Conservation (phyloP, 2,888 invertebrate species). For the Conus canariensis region DNA sequence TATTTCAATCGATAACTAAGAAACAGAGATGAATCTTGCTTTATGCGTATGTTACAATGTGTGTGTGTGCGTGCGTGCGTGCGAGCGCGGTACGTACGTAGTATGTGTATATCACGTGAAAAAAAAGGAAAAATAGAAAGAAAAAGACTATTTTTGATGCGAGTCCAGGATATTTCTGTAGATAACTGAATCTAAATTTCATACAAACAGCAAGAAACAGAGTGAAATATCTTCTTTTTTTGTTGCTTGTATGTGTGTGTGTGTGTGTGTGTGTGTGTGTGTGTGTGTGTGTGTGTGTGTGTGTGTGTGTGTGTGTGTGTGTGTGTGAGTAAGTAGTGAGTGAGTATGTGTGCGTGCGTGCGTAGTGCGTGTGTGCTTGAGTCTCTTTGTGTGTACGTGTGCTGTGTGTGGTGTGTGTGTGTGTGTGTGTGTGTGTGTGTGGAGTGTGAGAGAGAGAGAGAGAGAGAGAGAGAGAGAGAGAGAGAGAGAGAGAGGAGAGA, state of each 20-base stretch:
- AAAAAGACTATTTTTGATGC: too few relatives aligned
- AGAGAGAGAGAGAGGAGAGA: too few relatives aligned
- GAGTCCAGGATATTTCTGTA: too few relatives aligned
- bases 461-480: too few relatives aligned
- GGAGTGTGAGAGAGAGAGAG: neutral
- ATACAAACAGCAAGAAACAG: too few relatives aligned
- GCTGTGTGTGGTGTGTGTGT: neutral
- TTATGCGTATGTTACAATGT: too few relatives aligned
- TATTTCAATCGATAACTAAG: too few relatives aligned
- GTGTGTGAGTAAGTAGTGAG: neutral
- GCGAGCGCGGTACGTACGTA: neutral
- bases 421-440: neutral
- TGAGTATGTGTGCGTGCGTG: neutral
- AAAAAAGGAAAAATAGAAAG: too few relatives aligned
- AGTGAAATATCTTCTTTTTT: neutral
- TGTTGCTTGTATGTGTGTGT: neutral
- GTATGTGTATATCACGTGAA: neutral
- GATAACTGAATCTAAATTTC: too few relatives aligned
- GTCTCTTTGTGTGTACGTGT: neutral
- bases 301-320: neutral
- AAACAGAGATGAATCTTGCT: too few relatives aligned
- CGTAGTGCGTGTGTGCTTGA: neutral
- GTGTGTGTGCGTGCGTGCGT: neutral
- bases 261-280: constrained; percentile 14
- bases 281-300: neutral